Evolutionary conservation across 2,888 invertebrate species (phyloP), one percentile per base, ranked within the genome.

Genomic region (Drosophila anceps): DNA sequence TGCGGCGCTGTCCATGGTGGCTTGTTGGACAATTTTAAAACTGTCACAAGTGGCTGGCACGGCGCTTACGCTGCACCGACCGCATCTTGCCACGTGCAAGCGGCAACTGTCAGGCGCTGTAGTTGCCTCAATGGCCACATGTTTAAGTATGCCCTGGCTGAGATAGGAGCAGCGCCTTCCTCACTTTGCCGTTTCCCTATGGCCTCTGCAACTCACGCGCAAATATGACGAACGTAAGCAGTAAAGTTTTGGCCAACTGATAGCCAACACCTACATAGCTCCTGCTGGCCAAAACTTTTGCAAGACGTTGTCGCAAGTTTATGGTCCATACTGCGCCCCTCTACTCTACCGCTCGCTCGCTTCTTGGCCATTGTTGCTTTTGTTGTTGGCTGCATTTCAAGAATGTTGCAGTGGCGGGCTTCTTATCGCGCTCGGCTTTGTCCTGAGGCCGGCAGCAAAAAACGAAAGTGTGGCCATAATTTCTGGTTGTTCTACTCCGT

Each of bases 211-310:
- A 68, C 79, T 76, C 79, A 84, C 91, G 86, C 91, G 86, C 82
- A 89, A 90, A 86, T 86, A 86, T 86, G 86, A 86, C 88, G 90
- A 89, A 90, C 91, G 90, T 80, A 90, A 86, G 86, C 86, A 89
- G 85, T 84, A 86, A 86, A 86, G 82, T 86, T 90, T 77, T 90
- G 88, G 90, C 90, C 85, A 85, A 85, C 85, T 90, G 85, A 90
- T 90, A 85, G 85, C 82, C 88, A 62, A 66, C 70, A 57, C 74
- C 65, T 63, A 66, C 76, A 55, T 80, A 79, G 55, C 84, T 67
- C 61, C 75, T 77, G 86, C 72, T 74, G 72, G 76, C 75, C 84
- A 86, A 90, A 85, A 85, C 67, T 89, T 85, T 85, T 55, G 65
- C 70, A 61, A 72, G 88, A 74, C 75, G 79, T 79, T 74, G 70